A percentile compares a stretch with the other conserved stretches of the same genome.
Conservation (phyloP, 2,888 invertebrate species). For the Holacanthella duospinosa region DNA sequence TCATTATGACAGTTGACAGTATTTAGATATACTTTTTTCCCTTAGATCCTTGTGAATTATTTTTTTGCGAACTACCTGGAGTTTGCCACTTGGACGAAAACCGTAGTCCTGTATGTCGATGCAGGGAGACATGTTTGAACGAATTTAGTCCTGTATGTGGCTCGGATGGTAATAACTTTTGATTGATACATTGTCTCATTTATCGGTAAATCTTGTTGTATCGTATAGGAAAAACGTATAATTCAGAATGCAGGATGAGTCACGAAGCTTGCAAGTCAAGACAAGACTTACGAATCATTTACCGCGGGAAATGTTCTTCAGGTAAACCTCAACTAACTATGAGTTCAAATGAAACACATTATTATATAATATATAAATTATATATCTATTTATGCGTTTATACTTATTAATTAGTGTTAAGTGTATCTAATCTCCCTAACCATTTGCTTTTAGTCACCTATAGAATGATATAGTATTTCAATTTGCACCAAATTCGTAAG, state of each 20-base stretch:
- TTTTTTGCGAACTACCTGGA: conserved; percentile 65
- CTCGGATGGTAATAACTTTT: background rate
- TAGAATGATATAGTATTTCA: too few species aligned
- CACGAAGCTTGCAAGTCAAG: conserved; percentile 66
- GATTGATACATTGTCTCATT: background rate
- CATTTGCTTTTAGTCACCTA: too few species aligned
- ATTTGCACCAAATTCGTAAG: too few species aligned
- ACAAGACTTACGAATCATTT: conserved; percentile 63
- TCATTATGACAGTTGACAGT: background rate
- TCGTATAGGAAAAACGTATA: conserved; percentile 61
- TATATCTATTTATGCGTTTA: too few species aligned
- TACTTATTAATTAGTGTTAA: too few species aligned
- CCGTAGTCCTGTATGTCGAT: conserved; percentile 65
- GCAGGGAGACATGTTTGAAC: conserved; percentile 59
- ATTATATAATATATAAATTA: too few species aligned
- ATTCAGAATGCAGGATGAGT: conserved; percentile 68
- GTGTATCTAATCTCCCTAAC: too few species aligned
- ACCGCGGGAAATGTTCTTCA: conserved; percentile 70
- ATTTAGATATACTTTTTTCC: conserved; percentile 26
- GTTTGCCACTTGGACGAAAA: conserved; percentile 71
- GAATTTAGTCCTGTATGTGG: conserved; percentile 62
- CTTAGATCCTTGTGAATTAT: conserved; percentile 73
- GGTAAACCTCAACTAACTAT: conserved; percentile 45
- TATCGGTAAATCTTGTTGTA: background rate
- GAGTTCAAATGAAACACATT: background rate